Percentiles rank a stretch among this genome's conserved stretches.
These are phyloP conservation scores for Drosophila nikananu DNA, from an alignment of 1,140 invertebrate species.

Conservation along the genomic window DNA sequence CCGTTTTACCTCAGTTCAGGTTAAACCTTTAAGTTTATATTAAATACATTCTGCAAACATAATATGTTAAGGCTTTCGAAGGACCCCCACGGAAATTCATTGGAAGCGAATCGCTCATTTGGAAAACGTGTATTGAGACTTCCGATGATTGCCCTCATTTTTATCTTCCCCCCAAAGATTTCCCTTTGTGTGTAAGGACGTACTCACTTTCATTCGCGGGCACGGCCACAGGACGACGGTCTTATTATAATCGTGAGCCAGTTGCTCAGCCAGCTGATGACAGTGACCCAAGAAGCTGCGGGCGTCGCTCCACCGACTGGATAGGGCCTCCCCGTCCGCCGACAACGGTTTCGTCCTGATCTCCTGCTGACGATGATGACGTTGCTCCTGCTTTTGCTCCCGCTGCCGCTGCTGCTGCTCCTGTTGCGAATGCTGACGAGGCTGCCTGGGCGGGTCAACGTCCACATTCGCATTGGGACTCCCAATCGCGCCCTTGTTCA, in stretches of 20 bases:
- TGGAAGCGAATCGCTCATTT: background rate
- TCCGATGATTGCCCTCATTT: slow-evolving; percentile 4
- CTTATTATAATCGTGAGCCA: slow-evolving; percentile 79
- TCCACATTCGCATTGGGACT: slow-evolving; percentile 31
- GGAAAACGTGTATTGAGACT: slow-evolving; percentile 1
- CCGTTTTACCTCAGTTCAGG: background rate
- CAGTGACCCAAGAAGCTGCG: slow-evolving; percentile 70
- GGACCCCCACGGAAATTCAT: background rate
- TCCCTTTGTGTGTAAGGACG: slow-evolving; percentile 22
- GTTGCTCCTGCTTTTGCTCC: slow-evolving; percentile 24
- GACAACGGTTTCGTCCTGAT: slow-evolving; percentile 52
- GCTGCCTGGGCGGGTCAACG: slow-evolving; percentile 64
- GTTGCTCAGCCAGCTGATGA: slow-evolving; percentile 73
- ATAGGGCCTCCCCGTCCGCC: slow-evolving; percentile 23
- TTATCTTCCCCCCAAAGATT: slow-evolving; percentile 4
- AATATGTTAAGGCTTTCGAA: background rate
- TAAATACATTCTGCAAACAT: background rate
- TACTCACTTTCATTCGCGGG: slow-evolving; percentile 83
- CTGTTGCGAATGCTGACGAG: slow-evolving; percentile 58
- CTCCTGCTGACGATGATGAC: slow-evolving; percentile 33
- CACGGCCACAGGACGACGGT: slow-evolving; percentile 83
- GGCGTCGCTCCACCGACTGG: slow-evolving; percentile 45
- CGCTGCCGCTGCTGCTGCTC: slow-evolving; percentile 30
- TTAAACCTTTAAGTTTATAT: background rate
- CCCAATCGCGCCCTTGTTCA: slow-evolving; percentile 24